phyloP scores from a whole-genome alignment of 2,113 vertebrate species.

The Chloropsis cyanopogon region DNA sequence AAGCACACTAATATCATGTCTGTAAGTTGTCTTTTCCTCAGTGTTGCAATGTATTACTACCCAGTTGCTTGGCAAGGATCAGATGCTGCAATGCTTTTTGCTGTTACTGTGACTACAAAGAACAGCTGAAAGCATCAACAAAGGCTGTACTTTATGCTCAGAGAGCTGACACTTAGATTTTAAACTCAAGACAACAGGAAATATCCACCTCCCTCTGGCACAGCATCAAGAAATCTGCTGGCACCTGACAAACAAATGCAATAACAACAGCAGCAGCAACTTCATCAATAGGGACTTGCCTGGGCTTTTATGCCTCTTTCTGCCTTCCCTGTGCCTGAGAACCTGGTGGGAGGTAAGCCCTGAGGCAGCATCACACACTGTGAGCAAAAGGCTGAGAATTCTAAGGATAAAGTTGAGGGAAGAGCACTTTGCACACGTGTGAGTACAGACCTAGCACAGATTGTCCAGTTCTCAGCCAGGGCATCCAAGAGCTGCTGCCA shows the following conservation, averaged over 20 bases:
- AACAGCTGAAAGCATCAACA: not conserved
- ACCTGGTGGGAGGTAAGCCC: not conserved
- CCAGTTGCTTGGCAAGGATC: not conserved
- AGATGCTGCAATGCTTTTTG: not conserved
- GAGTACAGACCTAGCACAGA: not conserved
- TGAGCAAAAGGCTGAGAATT: not conserved
- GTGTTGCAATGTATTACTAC: not conserved
- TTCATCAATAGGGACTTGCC: not conserved
- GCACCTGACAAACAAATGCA: not conserved
- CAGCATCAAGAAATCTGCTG: not conserved
- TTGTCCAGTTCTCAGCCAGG: accelerated
- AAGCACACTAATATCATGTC: not conserved
- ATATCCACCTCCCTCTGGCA: not conserved
- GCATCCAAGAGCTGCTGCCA: not conserved
- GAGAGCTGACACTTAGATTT: not conserved
- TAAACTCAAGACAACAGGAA: not conserved
- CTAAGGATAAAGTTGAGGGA: not conserved
- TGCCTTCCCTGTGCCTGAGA: not conserved
- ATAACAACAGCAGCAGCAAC: not conserved
- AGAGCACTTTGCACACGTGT: not conserved
- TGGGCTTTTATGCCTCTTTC: not conserved
- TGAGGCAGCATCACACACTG: not conserved
- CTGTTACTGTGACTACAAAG: accelerated
- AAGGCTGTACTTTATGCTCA: not conserved
- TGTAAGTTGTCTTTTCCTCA: not conserved